phyloP scores from a whole-genome alignment of 2,888 invertebrate genomes.

The Gortyna flavago region DNA sequence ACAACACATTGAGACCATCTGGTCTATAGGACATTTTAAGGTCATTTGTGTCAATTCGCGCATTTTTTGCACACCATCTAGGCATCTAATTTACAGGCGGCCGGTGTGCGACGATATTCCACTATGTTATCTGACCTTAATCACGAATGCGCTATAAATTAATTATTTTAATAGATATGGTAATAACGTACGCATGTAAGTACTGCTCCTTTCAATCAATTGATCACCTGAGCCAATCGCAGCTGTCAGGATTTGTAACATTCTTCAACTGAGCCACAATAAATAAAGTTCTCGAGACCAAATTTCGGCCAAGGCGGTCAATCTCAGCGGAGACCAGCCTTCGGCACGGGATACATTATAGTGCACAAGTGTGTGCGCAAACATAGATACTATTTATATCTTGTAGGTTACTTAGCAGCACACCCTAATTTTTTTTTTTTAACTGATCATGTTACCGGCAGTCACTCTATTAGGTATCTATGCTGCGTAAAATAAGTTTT shows the following conservation, averaged over 20 bases:
- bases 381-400: too few species aligned
- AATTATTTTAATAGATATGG: slow-evolving; percentile 31
- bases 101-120: slow-evolving; percentile 46
- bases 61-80: slow-evolving; percentile 32
- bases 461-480: too few species aligned
- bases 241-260: background rate
- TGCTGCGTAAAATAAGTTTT: too few species aligned
- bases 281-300: background rate
- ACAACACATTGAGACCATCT: slow-evolving; percentile 14
- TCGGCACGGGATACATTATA: too few species aligned
- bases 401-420: too few species aligned
- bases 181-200: slow-evolving; percentile 1
- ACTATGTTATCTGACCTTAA: slow-evolving; percentile 46
- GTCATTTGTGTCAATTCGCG: slow-evolving; percentile 1
- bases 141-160: slow-evolving; percentile 46
- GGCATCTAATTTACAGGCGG: slow-evolving; percentile 38
- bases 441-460: too few species aligned
- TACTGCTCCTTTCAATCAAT: slow-evolving; percentile 12
- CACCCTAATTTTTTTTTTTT: too few species aligned
- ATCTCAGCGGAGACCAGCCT: too few species aligned
- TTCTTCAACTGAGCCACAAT: background rate
- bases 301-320: background rate
- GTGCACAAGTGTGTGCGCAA: too few species aligned
- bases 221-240: background rate
- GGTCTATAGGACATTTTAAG: background rate